phyloP scores from a whole-genome alignment of 2,888 invertebrate species.

The Epistrophe grossulariae region DNA sequence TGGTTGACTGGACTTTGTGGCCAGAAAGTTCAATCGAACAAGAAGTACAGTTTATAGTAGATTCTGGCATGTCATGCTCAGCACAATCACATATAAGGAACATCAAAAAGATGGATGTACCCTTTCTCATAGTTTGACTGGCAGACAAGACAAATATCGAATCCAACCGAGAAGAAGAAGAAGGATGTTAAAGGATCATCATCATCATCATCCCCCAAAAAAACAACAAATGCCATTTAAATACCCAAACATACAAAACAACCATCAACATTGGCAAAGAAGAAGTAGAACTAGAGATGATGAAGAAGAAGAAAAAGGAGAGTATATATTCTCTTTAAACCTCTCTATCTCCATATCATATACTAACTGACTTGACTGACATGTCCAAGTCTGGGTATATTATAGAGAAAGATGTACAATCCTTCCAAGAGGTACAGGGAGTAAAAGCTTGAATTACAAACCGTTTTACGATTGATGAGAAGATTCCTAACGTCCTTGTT shows the following conservation, averaged over 20 bases:
- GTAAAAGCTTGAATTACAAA: constrained; percentile 63
- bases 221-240: constrained; percentile 51
- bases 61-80: constrained; percentile 50
- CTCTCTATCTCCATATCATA: neutral
- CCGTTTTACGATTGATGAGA: constrained; percentile 71
- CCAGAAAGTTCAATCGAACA: constrained; percentile 65
- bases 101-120: constrained; percentile 72
- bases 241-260: constrained; percentile 49
- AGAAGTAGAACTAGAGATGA: constrained; percentile 2
- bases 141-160: constrained; percentile 69
- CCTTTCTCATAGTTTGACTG: constrained; percentile 50
- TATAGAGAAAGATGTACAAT: neutral
- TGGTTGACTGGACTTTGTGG: constrained; percentile 45
- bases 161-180: constrained; percentile 40
- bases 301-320: neutral
- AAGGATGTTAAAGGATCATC: constrained; percentile 35
- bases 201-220: neutral
- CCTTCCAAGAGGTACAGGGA: neutral
- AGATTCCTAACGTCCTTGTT: constrained; percentile 64
- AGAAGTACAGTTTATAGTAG: constrained; percentile 3
- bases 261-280: constrained; percentile 16
- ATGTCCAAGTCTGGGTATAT: constrained; percentile 25
- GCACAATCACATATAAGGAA: constrained; percentile 56
- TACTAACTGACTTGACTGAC: constrained; percentile 46
- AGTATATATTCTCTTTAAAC: constrained; percentile 2